Base-by-base conservation (phyloP, 30 jellyfish, hydroid and myxozoan species). In the Sanderia malayensis region DNA sequence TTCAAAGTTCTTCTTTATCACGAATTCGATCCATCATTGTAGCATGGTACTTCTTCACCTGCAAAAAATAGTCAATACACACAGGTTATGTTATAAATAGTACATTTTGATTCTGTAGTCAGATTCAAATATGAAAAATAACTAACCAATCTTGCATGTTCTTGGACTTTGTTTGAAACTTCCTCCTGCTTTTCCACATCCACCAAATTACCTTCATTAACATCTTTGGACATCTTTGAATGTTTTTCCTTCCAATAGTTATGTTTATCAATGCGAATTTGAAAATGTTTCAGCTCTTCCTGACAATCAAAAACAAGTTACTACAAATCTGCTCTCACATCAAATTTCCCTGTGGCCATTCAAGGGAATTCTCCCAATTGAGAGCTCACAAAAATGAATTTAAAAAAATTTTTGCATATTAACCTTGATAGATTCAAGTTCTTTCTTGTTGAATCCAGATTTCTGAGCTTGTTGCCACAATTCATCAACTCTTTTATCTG, bases 251-350 rank as follows among this genome's bases (percentile, higher is more conserved):
- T 64, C 95, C 95, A 84, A 61, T 84, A 67, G 33, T 84, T 59
- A 49, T 73, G 88, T 53, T 84, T 84, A 67, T 84, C 87, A 63
- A 84, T 67, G 25, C 89, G 70, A 9, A 37, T 63, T 67, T 84
- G 95, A 31, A 84, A 84, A 58, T 84, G 95, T 24, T 28, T 27
- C 20, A 84, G 84, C 64, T 84, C 95, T 73, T 63, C 80, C 95
- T 84, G 13, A 69, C 41, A 81, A 46, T 20, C n/a, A 31, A 33
- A 76, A 59, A 57, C 64, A 49, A 49, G 27, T n/a, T n/a, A n/a
- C n/a, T n/a, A n/a, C n/a, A n/a, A n/a, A n/a, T n/a, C n/a, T n/a
- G n/a, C n/a, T n/a, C n/a, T n/a, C n/a, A n/a, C n/a, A n/a, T n/a
- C n/a, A n/a, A n/a, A n/a, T n/a, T n/a, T n/a, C n/a, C n/a, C n/a